Conservation (phyloP, 2,888 invertebrate species). For the Heliconius ethilla region DNA sequence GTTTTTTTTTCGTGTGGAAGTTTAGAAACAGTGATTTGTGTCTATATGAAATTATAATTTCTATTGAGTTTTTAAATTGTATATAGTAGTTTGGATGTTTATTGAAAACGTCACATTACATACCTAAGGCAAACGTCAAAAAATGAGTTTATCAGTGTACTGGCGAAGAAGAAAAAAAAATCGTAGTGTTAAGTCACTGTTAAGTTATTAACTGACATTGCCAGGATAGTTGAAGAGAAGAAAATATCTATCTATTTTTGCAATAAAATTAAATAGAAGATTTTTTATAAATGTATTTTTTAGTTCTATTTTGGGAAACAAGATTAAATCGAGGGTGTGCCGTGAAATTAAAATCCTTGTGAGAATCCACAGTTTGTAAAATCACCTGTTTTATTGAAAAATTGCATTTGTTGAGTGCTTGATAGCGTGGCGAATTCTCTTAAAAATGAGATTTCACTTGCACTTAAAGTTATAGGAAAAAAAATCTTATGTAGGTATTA, state of each 20-base stretch:
- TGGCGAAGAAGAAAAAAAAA: neutral
- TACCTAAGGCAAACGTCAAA: neutral
- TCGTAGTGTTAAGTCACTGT: neutral
- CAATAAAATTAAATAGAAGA: neutral
- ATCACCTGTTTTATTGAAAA: conserved; percentile 33
- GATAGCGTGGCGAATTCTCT: conserved; percentile 26
- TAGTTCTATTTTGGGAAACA: neutral
- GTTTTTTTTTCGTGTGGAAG: neutral
- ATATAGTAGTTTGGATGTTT: neutral
- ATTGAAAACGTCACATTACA: neutral
- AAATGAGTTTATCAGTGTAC: neutral
- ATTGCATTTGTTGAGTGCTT: neutral
- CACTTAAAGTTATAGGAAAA: neutral
- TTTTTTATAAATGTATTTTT: neutral
- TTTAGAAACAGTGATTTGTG: too few relatives aligned
- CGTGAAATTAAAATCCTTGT: conserved; percentile 63
- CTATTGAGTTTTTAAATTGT: neutral
- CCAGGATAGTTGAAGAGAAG: neutral
- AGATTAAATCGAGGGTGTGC: conserved; percentile 28
- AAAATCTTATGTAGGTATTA: neutral
- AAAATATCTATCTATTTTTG: neutral
- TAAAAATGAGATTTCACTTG: neutral
- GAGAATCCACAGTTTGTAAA: conserved; percentile 48
- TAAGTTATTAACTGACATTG: neutral
- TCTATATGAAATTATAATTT: neutral